Evolutionary conservation across 2,888 invertebrate species (phyloP).

Genomic region (Dastarcus helophoroides): DNA sequence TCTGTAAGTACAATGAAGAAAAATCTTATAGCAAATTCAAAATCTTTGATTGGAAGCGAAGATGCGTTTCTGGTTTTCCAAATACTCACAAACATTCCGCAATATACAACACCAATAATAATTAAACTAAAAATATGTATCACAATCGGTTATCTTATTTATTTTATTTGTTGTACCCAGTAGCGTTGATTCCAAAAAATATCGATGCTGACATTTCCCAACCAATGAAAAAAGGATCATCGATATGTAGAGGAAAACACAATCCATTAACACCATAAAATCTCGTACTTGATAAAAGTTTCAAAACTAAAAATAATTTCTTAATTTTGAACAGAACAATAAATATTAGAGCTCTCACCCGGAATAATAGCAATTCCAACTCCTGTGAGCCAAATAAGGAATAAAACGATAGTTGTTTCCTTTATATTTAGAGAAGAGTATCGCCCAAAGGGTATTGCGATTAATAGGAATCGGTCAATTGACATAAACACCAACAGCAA

Average conservation of each 20-base stretch:
- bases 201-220: slow-evolving; percentile 64
- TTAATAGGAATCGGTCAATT: slow-evolving; percentile 51
- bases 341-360: no score
- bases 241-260: slow-evolving; percentile 59
- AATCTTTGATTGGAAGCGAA: slow-evolving; percentile 46
- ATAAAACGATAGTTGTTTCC: slow-evolving; percentile 40
- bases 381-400: slow-evolving; percentile 48
- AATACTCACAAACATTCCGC: slow-evolving; percentile 51
- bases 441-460: slow-evolving; percentile 46
- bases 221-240: slow-evolving; percentile 52
- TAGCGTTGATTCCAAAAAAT: slow-evolving; percentile 52
- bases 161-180: slow-evolving; percentile 32
- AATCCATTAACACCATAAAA: slow-evolving; percentile 58
- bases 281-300: slow-evolving; percentile 46
- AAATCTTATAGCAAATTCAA: slow-evolving; percentile 53
- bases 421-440: slow-evolving; percentile 42
- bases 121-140: slow-evolving; percentile 36
- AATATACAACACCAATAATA: slow-evolving; percentile 47
- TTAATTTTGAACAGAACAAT: no score
- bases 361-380: slow-evolving; percentile 48
- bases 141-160: background rate
- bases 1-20: slow-evolving; percentile 61
- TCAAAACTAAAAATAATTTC: slow-evolving; percentile 34
- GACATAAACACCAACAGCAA: slow-evolving; percentile 57
- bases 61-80: slow-evolving; percentile 49